Conservation (phyloP, 2,888 invertebrate genomes). For the Phrixothrix hirtus region DNA sequence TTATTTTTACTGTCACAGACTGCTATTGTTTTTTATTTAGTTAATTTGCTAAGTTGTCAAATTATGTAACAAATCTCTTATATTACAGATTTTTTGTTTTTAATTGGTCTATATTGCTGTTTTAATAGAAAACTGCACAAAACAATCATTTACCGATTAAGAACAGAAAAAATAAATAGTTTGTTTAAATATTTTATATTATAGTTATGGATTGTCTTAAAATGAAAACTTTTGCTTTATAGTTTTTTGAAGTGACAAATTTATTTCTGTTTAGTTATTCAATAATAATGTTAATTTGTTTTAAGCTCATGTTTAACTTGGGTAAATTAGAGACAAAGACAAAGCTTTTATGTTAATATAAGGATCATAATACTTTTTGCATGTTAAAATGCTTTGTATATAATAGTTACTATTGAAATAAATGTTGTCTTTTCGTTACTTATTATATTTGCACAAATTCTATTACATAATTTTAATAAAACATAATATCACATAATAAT, state of each 20-base stretch:
- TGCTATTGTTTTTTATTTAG: too few species aligned
- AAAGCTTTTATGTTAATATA: constrained; percentile 21
- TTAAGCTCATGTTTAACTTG: constrained; percentile 1
- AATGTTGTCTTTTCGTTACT: constrained; percentile 49
- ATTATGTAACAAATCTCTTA: too few species aligned
- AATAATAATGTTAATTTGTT: too few species aligned
- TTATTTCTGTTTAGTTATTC: too few species aligned
- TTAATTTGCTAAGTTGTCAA: too few species aligned
- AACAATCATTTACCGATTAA: not conserved
- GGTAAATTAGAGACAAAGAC: constrained; percentile 5
- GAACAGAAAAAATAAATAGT: not conserved
- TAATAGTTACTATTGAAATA: constrained; percentile 48
- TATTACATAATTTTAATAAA: too few species aligned
- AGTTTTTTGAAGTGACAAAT: too few species aligned
- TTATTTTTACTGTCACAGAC: too few species aligned
- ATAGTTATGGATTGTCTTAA: too few species aligned
- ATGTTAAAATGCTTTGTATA: constrained; percentile 41
- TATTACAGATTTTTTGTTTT: not conserved
- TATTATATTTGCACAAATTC: not conserved
- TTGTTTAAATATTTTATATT: too few species aligned
- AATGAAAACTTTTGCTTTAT: too few species aligned
- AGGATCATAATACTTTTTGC: constrained; percentile 24
- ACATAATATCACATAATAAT: too few species aligned
- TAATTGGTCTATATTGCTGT: not conserved
- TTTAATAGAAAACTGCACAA: not conserved